Evolutionary conservation across 2,113 vertebrate genomes (phyloP), one percentile per base, ranked within the genome.

Genomic region (Rhinoderma darwinii): DNA sequence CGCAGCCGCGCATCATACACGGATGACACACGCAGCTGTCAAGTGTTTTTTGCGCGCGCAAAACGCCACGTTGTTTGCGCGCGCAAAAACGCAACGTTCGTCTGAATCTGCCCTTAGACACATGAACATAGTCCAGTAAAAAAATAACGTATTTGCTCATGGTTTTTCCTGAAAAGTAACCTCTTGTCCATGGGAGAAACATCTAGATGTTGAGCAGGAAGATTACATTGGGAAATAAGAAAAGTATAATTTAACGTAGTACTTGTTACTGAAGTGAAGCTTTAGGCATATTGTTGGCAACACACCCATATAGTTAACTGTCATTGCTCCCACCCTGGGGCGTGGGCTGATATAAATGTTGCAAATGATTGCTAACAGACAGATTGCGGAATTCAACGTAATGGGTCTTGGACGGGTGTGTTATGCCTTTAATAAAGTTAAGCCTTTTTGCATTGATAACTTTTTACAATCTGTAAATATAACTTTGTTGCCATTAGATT

Each of bases 291-390:
- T 43, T 14, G 37, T 17, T 82, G 37, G 37, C 39, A 63, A 61
- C 79, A 81, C 78, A 82, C 56, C 79, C 79, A 82, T 43, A 37
- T 83, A 50, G 82, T 51, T 83, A 50, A 47, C 41, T 50, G 63
- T 83, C 47, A 72, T 72, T 83, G 72, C 54, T 30, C 44, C 35
- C 32, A 35, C 82, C 82, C 82, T 83, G 32, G 27, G 66, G 82
- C 43, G 43, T 83, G 51, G 81, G 81, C 15, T 51, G 82, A 43
- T 9, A 83, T 83, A 83, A 5, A 43, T 56, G n/a, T 80, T 59
- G 56, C 56, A 82, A 82, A 30, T 30, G 22, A 56, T 4, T 15
- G n/a, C n/a, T n/a, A n/a, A n/a, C n/a, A n/a, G n/a, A n/a, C n/a
- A n/a, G n/a, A n/a, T n/a, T n/a, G n/a, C n/a, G n/a, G n/a, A n/a